phyloP scores from a whole-genome alignment of 1,140 invertebrate genomes.

The Neodiprion virginianus region DNA sequence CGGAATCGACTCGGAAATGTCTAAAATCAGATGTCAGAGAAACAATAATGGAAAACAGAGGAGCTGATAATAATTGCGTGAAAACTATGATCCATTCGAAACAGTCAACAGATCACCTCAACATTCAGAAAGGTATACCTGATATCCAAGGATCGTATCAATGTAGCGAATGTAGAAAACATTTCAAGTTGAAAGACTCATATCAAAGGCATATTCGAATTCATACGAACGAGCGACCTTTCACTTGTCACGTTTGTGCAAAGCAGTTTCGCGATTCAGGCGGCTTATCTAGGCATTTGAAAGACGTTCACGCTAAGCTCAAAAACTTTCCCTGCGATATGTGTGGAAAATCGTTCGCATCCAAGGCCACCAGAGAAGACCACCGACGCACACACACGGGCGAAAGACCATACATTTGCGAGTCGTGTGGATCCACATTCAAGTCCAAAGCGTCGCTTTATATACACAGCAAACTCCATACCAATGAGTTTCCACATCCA shows the following conservation, averaged over 20 bases:
- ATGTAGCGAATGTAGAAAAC: conserved; percentile 60
- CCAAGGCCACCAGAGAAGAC: conserved; percentile 63
- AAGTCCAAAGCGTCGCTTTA: conserved; percentile 14
- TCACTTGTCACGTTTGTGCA: conserved; percentile 48
- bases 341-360: conserved; percentile 53
- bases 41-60: conserved; percentile 8
- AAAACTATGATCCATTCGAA: conserved; percentile 1
- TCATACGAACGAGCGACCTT: conserved; percentile 46
- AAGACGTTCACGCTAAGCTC: conserved; percentile 38
- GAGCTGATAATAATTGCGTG: conserved; percentile 7
- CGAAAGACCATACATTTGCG: conserved; percentile 50
- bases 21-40: not conserved
- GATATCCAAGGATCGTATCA: conserved; percentile 44
- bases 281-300: conserved; percentile 47
- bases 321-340: conserved; percentile 40
- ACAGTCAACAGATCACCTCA: conserved; percentile 19
- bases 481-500: conserved; percentile 11
- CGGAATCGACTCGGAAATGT: not conserved
- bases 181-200: conserved; percentile 56
- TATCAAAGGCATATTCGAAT: conserved; percentile 70
- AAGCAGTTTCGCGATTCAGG: conserved; percentile 53
- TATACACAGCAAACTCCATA: conserved; percentile 25
- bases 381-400: conserved; percentile 70
- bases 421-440: conserved; percentile 34
- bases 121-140: conserved; percentile 21